These are phyloP conservation scores for Girardinus metallicus DNA, from an alignment of 2,797 vertebrate genomes.

Conservation along the genomic window DNA sequence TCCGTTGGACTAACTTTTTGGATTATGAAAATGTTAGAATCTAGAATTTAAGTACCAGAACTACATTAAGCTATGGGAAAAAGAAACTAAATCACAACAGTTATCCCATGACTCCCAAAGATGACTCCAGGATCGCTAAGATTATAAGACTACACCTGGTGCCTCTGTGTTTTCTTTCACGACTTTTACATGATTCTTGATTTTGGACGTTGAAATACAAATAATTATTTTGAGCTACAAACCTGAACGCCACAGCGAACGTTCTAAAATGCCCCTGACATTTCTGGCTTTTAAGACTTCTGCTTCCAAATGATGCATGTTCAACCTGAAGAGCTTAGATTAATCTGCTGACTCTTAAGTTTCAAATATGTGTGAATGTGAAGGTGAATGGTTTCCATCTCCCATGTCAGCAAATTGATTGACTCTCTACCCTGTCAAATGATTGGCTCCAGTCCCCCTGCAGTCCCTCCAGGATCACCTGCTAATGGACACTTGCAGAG, in stretches of 20 bases:
- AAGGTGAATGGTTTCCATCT: constrained; percentile 11
- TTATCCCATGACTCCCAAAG: not conserved
- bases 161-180: not conserved
- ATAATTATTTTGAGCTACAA: not conserved
- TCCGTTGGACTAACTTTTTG: not conserved
- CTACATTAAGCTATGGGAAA: not conserved
- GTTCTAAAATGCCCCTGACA: not conserved
- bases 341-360: constrained; percentile 1
- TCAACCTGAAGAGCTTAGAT: not conserved
- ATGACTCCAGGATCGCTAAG: not conserved
- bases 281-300: not conserved
- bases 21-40: not conserved
- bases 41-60: not conserved
- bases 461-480: constrained; percentile 15
- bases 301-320: not conserved
- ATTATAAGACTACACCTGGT: not conserved
- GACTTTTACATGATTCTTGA: not conserved
- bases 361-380: constrained; percentile 9
- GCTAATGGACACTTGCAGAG: constrained; percentile 12
- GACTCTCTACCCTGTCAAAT: constrained; percentile 7
- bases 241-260: not conserved
- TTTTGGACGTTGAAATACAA: not conserved
- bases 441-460: constrained; percentile 11
- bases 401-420: constrained; percentile 7
- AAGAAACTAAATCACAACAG: not conserved